Evolutionary conservation across 2,113 vertebrate genomes (phyloP).

Genomic region (Apteryx mantelli): DNA sequence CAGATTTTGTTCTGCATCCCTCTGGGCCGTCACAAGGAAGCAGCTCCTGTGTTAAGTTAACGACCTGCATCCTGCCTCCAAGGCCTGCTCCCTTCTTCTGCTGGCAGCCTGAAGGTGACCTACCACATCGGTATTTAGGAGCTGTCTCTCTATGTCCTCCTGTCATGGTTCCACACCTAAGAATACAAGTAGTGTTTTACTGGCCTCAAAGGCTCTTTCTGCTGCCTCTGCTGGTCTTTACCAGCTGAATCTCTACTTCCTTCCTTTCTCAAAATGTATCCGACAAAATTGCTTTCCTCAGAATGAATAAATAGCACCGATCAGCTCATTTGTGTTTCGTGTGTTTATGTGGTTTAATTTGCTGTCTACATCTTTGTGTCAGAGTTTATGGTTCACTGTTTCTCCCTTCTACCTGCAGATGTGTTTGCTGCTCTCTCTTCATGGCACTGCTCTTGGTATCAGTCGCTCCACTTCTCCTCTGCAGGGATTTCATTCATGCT

Average conservation of each 20-base stretch:
- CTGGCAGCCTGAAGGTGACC: neutral
- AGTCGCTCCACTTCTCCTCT: neutral
- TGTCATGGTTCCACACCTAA: conserved; percentile 35
- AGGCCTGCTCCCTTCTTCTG: neutral
- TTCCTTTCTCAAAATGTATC: conserved; percentile 19
- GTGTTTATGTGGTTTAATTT: neutral
- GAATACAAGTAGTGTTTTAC: neutral
- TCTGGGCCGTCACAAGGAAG: neutral
- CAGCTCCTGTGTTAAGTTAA: conserved; percentile 18
- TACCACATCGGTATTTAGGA: neutral
- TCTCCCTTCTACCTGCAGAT: neutral
- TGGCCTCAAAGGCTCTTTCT: conserved; percentile 28
- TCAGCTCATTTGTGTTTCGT: conserved; percentile 9
- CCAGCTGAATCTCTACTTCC: conserved; percentile 38
- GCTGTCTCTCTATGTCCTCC: neutral
- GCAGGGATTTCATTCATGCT: neutral
- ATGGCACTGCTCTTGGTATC: neutral
- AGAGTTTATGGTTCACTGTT: neutral
- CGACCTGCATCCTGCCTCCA: neutral
- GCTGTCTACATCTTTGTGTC: neutral
- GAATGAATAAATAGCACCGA: neutral
- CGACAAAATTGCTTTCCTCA: conserved; percentile 22
- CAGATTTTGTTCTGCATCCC: neutral
- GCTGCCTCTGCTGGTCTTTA: conserved; percentile 25
- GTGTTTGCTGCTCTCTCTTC: neutral